Conservation (phyloP, 1,140 invertebrate species). For the Berghia stephanieae region DNA sequence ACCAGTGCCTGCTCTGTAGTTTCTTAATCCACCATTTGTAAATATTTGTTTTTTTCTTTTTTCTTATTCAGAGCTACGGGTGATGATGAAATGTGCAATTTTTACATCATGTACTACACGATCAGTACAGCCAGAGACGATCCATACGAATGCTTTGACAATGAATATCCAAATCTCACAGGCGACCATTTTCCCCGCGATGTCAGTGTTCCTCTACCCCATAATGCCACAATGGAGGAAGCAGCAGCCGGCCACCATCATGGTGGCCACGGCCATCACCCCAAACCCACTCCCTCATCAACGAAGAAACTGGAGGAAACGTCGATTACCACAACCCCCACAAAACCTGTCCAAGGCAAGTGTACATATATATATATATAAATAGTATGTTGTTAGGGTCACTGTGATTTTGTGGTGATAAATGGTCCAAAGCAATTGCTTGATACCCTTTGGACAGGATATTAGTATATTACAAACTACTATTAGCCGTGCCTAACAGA, state of each 20-base stretch:
- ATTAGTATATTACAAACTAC: background rate
- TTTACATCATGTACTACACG: slow-evolving; percentile 98
- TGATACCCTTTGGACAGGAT: background rate
- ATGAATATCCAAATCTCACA: slow-evolving; percentile 38
- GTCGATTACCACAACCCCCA: background rate
- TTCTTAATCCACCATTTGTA: too few relatives aligned
- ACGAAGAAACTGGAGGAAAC: too few relatives aligned
- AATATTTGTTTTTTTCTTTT: background rate
- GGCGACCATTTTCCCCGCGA: slow-evolving; percentile 56
- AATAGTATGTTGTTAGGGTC: too few relatives aligned
- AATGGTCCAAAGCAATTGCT: too few relatives aligned
- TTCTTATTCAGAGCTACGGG: slow-evolving; percentile 78
- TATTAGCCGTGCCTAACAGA: too few relatives aligned
- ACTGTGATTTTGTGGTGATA: background rate
- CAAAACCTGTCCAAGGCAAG: background rate
- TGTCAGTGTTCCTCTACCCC: slow-evolving; percentile 63
- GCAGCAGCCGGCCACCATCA: slow-evolving; percentile 58
- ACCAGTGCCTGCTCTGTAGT: too few relatives aligned
- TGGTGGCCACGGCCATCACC: too few relatives aligned
- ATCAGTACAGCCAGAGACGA: slow-evolving; percentile 67
- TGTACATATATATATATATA: background rate
- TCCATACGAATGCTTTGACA: slow-evolving; percentile 45
- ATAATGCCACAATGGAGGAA: slow-evolving; percentile 68
- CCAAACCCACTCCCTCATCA: too few relatives aligned
- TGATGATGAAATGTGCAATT: slow-evolving; percentile 99